These are phyloP conservation scores for Pelmatolapia mariae DNA, from an alignment of 2,113 vertebrate species.

Conservation along the genomic window DNA sequence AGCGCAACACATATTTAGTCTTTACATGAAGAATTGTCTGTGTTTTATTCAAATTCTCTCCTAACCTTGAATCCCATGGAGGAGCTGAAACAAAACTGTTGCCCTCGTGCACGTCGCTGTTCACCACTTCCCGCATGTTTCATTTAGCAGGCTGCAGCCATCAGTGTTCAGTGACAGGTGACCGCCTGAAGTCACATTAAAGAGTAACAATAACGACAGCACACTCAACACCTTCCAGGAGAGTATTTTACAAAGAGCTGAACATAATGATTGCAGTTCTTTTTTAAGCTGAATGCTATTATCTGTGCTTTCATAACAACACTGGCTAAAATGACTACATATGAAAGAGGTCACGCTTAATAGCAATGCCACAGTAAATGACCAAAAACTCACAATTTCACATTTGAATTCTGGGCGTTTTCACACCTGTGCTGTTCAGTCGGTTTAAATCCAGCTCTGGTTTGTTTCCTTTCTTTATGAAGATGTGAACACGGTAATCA, in stretches of 20 bases:
- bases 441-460: neutral
- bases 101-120: neutral
- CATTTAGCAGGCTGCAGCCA: slow-evolving; percentile 32
- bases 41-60: neutral
- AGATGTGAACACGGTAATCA: neutral
- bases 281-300: neutral
- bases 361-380: neutral
- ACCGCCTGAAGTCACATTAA: slow-evolving; percentile 61
- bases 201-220: slow-evolving; percentile 20
- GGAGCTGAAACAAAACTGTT: neutral
- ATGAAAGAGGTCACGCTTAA: neutral
- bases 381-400: neutral
- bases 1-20: neutral
- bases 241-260: neutral
- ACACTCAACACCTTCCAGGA: neutral
- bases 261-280: neutral
- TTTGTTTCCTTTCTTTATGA: neutral
- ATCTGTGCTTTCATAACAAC: neutral
- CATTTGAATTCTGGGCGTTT: neutral
- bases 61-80: neutral
- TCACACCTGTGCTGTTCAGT: neutral
- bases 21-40: neutral
- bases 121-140: slow-evolving; percentile 40
- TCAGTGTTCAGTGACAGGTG: slow-evolving; percentile 27
- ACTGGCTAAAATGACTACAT: neutral